phyloP scores from a whole-genome alignment of 2,797 vertebrate species.

The Poeciliopsis turneri region DNA sequence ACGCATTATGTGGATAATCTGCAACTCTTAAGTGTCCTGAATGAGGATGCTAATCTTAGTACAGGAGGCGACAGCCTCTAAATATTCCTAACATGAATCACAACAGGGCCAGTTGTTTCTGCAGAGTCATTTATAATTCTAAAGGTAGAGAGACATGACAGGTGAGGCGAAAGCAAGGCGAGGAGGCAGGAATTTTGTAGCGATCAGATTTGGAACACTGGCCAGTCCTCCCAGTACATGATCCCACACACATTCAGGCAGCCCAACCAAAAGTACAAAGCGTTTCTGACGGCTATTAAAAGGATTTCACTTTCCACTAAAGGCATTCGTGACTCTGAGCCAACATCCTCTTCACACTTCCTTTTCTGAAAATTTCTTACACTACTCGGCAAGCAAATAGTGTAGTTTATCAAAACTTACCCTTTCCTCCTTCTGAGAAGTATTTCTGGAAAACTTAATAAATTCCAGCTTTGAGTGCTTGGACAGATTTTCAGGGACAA shows the following conservation, averaged over 20 bases:
- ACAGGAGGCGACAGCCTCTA: not conserved
- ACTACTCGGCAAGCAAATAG: constrained; percentile 25
- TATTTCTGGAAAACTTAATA: not conserved
- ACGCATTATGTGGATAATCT: constrained; percentile 18
- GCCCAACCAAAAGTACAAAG: constrained; percentile 21
- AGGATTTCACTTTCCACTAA: constrained; percentile 69
- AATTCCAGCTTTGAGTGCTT: constrained; percentile 1
- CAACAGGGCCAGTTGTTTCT: not conserved
- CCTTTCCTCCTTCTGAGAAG: not conserved
- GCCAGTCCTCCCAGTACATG: constrained; percentile 32
- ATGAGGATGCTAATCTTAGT: constrained; percentile 5
- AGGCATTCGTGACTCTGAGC: constrained; percentile 40
- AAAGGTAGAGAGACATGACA: not conserved
- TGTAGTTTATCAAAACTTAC: not conserved
- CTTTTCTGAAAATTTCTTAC: constrained; percentile 43
- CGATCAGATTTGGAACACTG: constrained; percentile 29
- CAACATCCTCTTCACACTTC: constrained; percentile 75
- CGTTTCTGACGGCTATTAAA: constrained; percentile 49
- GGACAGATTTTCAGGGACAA: not conserved
- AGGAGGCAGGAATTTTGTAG: not conserved
- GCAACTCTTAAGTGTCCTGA: not conserved
- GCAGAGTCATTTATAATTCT: not conserved
- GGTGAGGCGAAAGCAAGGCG: not conserved
- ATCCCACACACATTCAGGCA: constrained; percentile 17
- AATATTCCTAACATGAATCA: constrained; percentile 14